Conservation (phyloP, 2,113 vertebrate genomes). For the Grammomys dolichurus region DNA sequence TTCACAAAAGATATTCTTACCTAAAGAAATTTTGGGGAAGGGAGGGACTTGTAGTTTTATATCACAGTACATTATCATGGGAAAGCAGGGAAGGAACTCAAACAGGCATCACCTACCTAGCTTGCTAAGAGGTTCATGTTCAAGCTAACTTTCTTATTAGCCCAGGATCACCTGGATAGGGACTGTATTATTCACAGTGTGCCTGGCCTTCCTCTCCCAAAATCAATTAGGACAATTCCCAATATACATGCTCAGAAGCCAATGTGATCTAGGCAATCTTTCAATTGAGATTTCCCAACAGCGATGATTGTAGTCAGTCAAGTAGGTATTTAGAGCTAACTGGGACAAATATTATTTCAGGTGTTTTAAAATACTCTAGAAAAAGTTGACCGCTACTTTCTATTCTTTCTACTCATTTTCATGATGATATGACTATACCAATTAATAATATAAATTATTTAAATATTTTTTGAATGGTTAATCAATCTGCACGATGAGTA, state of each 20-base stretch:
- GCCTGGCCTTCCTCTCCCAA: neutral
- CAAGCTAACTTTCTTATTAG: neutral
- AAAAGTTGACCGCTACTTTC: slow-evolving; percentile 11
- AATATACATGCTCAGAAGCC: neutral
- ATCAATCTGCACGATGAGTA: neutral
- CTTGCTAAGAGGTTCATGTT: neutral
- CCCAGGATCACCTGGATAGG: neutral
- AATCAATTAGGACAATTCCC: neutral
- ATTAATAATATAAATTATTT: neutral
- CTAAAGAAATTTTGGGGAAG: neutral
- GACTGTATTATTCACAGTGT: neutral
- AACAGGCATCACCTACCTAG: neutral
- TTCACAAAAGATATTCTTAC: neutral
- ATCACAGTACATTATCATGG: neutral
- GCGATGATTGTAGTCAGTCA: no score
- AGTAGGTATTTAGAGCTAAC: neutral
- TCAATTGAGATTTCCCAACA: neutral
- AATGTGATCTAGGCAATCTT: neutral
- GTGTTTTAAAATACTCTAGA: neutral
- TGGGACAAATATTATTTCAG: neutral
- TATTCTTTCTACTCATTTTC: neutral
- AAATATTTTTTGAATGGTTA: neutral
- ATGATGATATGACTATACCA: neutral
- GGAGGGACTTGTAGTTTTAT: neutral
- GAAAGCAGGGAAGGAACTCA: neutral